phyloP scores from a whole-genome alignment of 2,888 invertebrate species.

The Disparrhopalites patrizii region DNA sequence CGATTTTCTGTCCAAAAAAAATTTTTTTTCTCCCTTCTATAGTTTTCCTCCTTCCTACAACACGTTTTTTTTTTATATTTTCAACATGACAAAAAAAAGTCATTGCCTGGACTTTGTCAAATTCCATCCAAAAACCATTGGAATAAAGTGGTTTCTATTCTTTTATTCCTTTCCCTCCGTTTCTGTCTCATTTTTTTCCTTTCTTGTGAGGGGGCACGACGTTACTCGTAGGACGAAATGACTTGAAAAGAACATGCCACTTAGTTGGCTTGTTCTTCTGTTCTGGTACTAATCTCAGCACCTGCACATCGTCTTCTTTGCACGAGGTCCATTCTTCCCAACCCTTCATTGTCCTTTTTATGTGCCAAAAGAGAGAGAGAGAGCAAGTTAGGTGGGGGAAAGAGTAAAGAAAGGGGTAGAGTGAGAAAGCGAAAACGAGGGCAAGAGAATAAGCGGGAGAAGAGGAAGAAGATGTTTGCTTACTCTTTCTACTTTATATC shows the following conservation, averaged over 20 bases:
- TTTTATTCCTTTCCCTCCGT: too few species aligned
- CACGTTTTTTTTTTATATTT: too few species aligned
- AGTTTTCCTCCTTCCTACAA: too few species aligned
- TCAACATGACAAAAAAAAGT: too few species aligned
- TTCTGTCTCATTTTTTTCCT: too few species aligned
- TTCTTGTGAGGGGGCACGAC: too few species aligned
- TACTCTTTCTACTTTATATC: neutral
- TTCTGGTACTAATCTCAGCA: neutral
- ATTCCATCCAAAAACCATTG: too few species aligned
- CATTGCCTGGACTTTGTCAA: too few species aligned
- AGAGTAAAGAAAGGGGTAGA: constrained; percentile 1
- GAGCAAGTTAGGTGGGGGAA: neutral
- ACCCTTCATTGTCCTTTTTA: neutral
- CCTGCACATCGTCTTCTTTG: neutral
- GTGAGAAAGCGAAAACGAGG: neutral
- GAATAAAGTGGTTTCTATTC: too few species aligned
- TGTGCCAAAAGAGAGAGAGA: neutral
- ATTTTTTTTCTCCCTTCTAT: too few species aligned
- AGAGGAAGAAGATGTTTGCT: neutral
- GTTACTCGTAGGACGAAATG: too few species aligned
- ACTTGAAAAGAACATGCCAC: neutral
- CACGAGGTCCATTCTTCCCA: neutral
- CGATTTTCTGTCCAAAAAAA: too few species aligned
- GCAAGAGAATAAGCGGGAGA: neutral
- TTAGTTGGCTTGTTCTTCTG: neutral